Conservation (phyloP, 30 jellyfish, hydroid and myxozoan genomes). For the Morbakka virulenta region DNA sequence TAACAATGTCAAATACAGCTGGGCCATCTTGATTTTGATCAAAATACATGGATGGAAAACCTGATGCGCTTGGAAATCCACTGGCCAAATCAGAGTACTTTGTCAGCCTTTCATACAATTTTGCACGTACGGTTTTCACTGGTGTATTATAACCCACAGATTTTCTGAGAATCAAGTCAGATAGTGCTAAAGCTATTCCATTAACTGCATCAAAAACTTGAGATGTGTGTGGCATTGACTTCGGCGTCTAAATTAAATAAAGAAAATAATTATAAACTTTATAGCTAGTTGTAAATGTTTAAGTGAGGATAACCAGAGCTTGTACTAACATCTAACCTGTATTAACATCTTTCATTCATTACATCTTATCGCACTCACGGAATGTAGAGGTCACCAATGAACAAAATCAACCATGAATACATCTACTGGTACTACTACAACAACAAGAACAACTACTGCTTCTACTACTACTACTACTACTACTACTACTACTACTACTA, state of each 20-base stretch:
- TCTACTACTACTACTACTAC: no score
- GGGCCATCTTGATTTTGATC: conserved; percentile 95
- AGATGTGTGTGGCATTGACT: conserved; percentile 69
- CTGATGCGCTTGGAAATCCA: conserved; percentile 92
- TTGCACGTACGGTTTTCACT: conserved; percentile 41
- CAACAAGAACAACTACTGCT: no score
- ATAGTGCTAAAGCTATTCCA: conserved; percentile 86
- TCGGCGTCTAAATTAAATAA: conserved; percentile 39
- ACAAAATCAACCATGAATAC: no score
- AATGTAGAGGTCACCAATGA: no score
- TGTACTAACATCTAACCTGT: no score
- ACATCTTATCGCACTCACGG: no score
- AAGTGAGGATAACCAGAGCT: no score
- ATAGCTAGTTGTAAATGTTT: no score
- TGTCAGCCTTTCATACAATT: conserved; percentile 48
- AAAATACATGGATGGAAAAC: conserved; percentile 58
- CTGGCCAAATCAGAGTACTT: conserved; percentile 51
- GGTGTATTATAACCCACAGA: conserved; percentile 37
- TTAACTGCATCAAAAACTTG: conserved; percentile 97
- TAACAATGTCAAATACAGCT: conserved; percentile 57
- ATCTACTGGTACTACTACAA: no score
- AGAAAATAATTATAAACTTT: no score
- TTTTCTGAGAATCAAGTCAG: conserved; percentile 76
- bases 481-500: no score
- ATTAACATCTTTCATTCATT: no score